phyloP scores from a whole-genome alignment of 2,797 vertebrate genomes.

The Buceros bicornis region DNA sequence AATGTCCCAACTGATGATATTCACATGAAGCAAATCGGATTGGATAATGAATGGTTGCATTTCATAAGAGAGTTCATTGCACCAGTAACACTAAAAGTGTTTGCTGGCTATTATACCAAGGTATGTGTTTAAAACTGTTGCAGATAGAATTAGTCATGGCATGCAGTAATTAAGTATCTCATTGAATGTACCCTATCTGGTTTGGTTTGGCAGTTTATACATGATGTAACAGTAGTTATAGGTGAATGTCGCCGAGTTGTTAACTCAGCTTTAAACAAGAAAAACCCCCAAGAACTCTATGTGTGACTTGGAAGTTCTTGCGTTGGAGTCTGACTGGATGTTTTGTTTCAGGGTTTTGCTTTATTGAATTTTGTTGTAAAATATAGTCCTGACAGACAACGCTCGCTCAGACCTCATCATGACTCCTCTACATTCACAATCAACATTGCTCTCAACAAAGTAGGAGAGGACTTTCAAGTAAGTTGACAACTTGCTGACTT shows the following conservation, averaged over 20 bases:
- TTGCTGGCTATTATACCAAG: slow-evolving; percentile 98
- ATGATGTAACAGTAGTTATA: not conserved
- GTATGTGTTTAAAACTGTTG: slow-evolving; percentile 70
- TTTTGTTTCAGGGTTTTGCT: slow-evolving; percentile 86
- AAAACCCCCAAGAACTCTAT: not conserved
- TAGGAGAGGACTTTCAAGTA: slow-evolving; percentile 93
- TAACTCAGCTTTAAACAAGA: not conserved
- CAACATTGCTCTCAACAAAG: slow-evolving; percentile 96
- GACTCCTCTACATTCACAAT: slow-evolving; percentile 98
- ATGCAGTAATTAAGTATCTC: not conserved
- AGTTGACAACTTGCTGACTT: not conserved
- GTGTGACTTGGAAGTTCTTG: not conserved
- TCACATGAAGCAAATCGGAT: slow-evolving; percentile 94
- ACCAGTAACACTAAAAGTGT: slow-evolving; percentile 94
- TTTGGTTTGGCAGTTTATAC: not conserved
- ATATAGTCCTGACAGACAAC: slow-evolving; percentile 92
- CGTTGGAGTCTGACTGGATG: not conserved
- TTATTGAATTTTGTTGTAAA: slow-evolving; percentile 98
- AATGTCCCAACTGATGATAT: slow-evolving; percentile 98
- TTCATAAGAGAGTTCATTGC: slow-evolving; percentile 98
- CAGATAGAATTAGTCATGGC: not conserved
- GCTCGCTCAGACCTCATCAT: slow-evolving; percentile 92
- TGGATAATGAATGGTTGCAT: slow-evolving; percentile 95
- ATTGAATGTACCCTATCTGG: not conserved
- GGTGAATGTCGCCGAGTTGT: not conserved